These are phyloP conservation scores for Tachuris rubrigastra DNA, from an alignment of 2,113 vertebrate species.

Conservation along the genomic window DNA sequence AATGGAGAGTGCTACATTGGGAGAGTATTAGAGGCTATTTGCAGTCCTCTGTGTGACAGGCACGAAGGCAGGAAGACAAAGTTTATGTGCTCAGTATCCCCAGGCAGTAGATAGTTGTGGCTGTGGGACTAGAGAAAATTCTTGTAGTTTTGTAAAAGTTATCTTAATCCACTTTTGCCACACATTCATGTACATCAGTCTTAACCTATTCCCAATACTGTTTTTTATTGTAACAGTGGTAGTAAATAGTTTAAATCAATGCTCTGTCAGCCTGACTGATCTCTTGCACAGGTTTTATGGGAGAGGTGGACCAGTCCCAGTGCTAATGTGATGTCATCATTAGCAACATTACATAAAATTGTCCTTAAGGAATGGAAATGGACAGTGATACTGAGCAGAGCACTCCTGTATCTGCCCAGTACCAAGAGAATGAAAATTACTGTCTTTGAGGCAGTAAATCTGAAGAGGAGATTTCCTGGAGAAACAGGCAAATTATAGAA, in stretches of 20 bases:
- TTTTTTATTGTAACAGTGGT: neutral
- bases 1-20: neutral
- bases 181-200: neutral
- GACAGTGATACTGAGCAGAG: neutral
- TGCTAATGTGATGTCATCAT: neutral
- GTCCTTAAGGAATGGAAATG: neutral
- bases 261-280: neutral
- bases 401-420: neutral
- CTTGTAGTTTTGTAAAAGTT: neutral
- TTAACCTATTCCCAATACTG: neutral
- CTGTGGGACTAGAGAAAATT: neutral
- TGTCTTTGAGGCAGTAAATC: neutral
- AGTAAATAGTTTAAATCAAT: neutral
- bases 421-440: neutral
- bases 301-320: neutral
- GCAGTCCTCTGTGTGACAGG: neutral
- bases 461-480: neutral
- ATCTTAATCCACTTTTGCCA: neutral
- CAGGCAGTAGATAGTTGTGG: neutral
- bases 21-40: neutral
- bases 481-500: neutral
- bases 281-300: neutral
- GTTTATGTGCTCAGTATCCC: neutral
- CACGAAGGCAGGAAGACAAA: neutral
- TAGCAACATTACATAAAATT: neutral